Evolutionary conservation across 2,113 vertebrate species (phyloP), one percentile per base, ranked within the genome.

Genomic region (Serilophus lunatus): DNA sequence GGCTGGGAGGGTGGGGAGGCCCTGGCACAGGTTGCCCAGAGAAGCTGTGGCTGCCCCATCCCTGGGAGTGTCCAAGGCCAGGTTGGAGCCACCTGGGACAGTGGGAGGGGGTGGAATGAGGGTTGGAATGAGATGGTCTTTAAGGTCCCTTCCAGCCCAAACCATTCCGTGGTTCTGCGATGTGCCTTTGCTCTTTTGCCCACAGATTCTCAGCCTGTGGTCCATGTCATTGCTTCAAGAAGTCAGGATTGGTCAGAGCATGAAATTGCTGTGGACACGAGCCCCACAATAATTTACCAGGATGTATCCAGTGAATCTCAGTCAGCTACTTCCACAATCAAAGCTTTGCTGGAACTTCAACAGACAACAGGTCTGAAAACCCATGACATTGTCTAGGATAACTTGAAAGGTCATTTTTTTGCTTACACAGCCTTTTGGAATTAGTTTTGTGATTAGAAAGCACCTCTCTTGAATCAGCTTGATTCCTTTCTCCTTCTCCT

Each of bases 161-260:
- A 42, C 18, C 31, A 12, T 78, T 70, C 35, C 7, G 7, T 83
- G 56, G 36, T 33, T 83, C 22, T 56, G 1, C 86, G 53, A 12
- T 47, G 18, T 69, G 40, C 36, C 29, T 75, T 49, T 90, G 18
- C 9, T 88, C 12, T 77, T 91, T 72, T 75, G 22, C 86, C 65
- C 96, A 81, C 97, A 99, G 99, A 99, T 90, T 96, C 98, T 75
- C 99, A 98, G 95, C 98, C 99, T 81, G 98, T 99, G 79, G 98
- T 99, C 88, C 99, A 99, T 53, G 97, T 99, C 82, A 98, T 99
- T 93, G 98, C 99, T 96, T 98, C 99, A 94, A 99, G 99, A 79
- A 99, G 98, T 97, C 99, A 99, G 86, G 99, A 99, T 77, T 99
- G 99, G 99, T 98, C 98, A 12, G 99, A 99, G 81, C 99, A 99